These are phyloP conservation scores for Carduelis carduelis DNA, from an alignment of 2,797 vertebrate species.

Conservation along the genomic window DNA sequence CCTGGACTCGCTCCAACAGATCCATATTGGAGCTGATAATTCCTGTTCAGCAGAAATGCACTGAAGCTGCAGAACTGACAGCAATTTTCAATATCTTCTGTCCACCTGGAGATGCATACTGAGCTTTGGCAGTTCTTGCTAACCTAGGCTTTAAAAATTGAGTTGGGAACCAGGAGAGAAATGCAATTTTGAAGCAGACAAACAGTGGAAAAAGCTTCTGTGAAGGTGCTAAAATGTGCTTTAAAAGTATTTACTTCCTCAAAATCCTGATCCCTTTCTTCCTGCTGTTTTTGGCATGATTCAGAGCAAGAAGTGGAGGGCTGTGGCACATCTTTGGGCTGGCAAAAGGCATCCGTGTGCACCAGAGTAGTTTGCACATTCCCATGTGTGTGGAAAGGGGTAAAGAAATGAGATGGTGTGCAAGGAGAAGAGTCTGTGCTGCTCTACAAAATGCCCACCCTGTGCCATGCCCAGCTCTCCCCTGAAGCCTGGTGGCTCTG, in stretches of 20 bases:
- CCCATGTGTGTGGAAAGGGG: fast-evolving
- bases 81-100: neutral
- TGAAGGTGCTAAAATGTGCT: neutral
- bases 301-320: neutral
- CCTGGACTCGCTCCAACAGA: fast-evolving
- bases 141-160: neutral
- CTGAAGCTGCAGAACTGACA: neutral
- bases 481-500: neutral
- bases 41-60: neutral
- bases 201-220: neutral
- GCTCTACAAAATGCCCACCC: neutral
- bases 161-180: neutral
- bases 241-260: neutral
- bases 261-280: neutral
- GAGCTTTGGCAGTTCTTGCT: neutral
- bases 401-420: neutral
- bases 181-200: neutral
- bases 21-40: no score
- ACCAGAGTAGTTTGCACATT: neutral
- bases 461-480: neutral
- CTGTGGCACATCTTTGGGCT: neutral
- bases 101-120: neutral
- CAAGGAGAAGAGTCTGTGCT: neutral
- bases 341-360: neutral
- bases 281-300: neutral